Conservation (phyloP, 2,113 vertebrate genomes). For the Nematolebias whitei region DNA sequence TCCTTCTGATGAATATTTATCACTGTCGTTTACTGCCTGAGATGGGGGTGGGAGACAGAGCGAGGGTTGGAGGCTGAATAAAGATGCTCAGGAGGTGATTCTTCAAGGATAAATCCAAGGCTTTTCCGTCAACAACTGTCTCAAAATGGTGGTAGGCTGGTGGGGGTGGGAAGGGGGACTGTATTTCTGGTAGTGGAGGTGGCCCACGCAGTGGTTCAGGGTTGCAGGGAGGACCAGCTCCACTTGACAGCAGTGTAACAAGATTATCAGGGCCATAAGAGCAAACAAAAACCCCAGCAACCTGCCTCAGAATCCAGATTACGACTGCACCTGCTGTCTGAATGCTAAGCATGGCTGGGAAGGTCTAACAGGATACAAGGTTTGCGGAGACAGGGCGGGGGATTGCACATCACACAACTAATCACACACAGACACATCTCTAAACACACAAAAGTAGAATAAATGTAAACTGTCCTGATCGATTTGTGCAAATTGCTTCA, state of each 20-base stretch:
- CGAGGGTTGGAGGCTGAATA: slow-evolving; percentile 59
- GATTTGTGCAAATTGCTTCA: slow-evolving; percentile 55
- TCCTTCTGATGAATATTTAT: slow-evolving; percentile 74
- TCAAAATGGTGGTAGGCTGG: slow-evolving; percentile 69
- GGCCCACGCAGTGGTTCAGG: slow-evolving; percentile 60
- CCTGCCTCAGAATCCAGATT: slow-evolving; percentile 69
- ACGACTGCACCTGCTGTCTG: slow-evolving; percentile 55
- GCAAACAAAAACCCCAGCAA: slow-evolving; percentile 71
- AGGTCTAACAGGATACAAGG: slow-evolving; percentile 59
- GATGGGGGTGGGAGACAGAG: slow-evolving; percentile 57
- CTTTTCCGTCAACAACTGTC: slow-evolving; percentile 70
- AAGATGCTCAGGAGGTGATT: slow-evolving; percentile 76
- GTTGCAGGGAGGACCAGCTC: slow-evolving; percentile 63
- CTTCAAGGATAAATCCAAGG: slow-evolving; percentile 76
- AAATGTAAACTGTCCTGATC: slow-evolving; percentile 66
- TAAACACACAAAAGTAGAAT: slow-evolving; percentile 41
- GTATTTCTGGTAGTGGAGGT: slow-evolving; percentile 58
- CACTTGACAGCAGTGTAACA: slow-evolving; percentile 76
- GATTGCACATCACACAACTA: slow-evolving; percentile 35
- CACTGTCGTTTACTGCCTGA: slow-evolving; percentile 58
- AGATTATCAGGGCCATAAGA: slow-evolving; percentile 78
- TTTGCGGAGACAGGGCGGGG: slow-evolving; percentile 52
- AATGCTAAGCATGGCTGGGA: slow-evolving; percentile 67
- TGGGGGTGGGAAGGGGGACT: slow-evolving; percentile 2
- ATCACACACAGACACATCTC: slow-evolving; percentile 45